Conservation (phyloP, 2,888 invertebrate species). For the Ellobium chinense region DNA sequence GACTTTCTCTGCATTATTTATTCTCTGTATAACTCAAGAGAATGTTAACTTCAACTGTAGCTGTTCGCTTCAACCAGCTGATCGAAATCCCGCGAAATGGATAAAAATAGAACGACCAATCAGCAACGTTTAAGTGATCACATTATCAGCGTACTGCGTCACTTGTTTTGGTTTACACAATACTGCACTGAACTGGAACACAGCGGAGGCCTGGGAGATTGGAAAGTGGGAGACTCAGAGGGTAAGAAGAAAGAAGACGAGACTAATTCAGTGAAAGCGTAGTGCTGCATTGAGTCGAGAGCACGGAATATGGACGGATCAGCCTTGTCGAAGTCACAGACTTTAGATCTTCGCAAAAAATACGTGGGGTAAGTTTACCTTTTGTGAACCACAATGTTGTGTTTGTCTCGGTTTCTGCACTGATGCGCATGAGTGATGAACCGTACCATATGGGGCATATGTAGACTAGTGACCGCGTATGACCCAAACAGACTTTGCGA, state of each 20-base stretch:
- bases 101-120: too few species aligned
- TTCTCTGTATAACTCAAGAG: too few species aligned
- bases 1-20: too few species aligned
- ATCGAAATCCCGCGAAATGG: too few species aligned
- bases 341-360: constrained; percentile 57
- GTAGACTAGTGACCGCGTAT: too few species aligned
- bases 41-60: too few species aligned
- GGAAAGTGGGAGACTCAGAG: not conserved
- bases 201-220: not conserved
- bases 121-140: too few species aligned
- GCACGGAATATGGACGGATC: constrained; percentile 56
- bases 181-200: not conserved
- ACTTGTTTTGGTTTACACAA: not conserved
- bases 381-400: not conserved
- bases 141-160: not conserved
- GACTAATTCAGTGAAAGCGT: not conserved
- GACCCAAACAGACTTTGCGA: too few species aligned
- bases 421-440: not conserved
- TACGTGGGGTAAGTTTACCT: constrained; percentile 55
- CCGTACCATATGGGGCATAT: too few species aligned
- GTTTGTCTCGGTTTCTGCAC: not conserved
- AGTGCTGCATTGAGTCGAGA: too few species aligned
- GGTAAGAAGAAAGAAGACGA: not conserved
- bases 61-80: too few species aligned
- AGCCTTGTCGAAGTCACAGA: constrained; percentile 55